phyloP scores from a whole-genome alignment of 1,140 invertebrate genomes.

The Lordiphosa clarofinis region DNA sequence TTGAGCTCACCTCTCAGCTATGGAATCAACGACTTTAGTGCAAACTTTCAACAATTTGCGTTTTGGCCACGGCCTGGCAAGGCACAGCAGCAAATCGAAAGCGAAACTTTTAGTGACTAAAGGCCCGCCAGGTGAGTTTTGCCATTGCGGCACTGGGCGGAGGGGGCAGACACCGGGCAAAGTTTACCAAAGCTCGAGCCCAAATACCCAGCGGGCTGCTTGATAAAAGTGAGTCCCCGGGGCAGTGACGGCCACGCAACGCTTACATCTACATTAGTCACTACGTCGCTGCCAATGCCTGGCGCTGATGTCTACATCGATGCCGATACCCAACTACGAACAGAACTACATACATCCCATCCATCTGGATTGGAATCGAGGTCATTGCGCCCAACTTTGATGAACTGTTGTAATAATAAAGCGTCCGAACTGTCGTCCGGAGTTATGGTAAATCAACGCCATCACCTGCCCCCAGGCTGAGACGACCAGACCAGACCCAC shows the following conservation, averaged over 20 bases:
- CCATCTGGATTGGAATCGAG: slow-evolving; percentile 4
- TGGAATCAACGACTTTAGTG: slow-evolving; percentile 77
- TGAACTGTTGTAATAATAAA: slow-evolving; percentile 75
- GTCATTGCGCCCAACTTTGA: slow-evolving; percentile 46
- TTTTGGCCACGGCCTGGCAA: slow-evolving; percentile 75
- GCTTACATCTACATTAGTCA: slow-evolving; percentile 74
- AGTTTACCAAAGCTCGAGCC: slow-evolving; percentile 71
- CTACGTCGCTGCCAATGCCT: slow-evolving; percentile 22
- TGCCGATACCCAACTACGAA: slow-evolving; percentile 24
- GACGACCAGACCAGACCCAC: slow-evolving; percentile 5
- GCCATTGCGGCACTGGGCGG: slow-evolving; percentile 5
- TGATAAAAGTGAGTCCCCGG: slow-evolving; percentile 69
- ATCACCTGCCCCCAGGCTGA: background rate
- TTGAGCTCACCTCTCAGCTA: slow-evolving; percentile 77
- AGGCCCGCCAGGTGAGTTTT: slow-evolving; percentile 43
- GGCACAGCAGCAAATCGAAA: slow-evolving; percentile 66
- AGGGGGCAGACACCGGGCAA: slow-evolving; percentile 32
- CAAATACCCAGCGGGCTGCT: slow-evolving; percentile 73
- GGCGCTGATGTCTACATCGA: slow-evolving; percentile 1
- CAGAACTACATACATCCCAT: slow-evolving; percentile 1
- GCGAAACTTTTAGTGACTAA: slow-evolving; percentile 74
- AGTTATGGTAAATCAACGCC: slow-evolving; percentile 50
- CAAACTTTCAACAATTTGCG: slow-evolving; percentile 78
- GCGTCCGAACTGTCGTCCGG: slow-evolving; percentile 66
- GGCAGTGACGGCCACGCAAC: slow-evolving; percentile 26